Conservation (phyloP, 2,113 vertebrate genomes). For the Orycteropus afer region DNA sequence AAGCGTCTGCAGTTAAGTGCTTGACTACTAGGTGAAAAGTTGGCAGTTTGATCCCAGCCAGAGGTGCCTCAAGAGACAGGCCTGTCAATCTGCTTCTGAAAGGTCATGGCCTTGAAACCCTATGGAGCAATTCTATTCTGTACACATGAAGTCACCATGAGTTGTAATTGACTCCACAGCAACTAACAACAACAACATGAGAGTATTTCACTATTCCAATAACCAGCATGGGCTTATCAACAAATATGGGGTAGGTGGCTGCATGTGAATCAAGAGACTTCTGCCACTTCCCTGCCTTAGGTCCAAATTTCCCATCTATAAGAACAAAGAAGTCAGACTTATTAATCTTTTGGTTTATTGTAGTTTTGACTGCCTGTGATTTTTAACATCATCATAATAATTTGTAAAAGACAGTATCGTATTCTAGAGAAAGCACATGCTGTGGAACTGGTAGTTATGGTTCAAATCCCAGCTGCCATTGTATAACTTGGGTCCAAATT, state of each 20-base stretch:
- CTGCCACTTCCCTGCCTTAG: neutral
- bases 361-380: neutral
- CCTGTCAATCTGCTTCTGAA: no score
- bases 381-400: neutral
- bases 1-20: neutral
- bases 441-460: neutral
- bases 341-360: neutral
- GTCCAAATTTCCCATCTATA: neutral
- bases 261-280: neutral
- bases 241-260: neutral
- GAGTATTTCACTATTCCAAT: neutral
- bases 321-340: neutral
- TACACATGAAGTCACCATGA: no score
- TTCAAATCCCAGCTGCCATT: neutral
- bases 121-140: no score
- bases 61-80: no score
- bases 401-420: neutral
- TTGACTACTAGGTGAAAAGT: neutral
- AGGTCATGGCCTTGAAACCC: no score
- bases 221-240: rapidly evolving
- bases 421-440: neutral
- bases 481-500: neutral
- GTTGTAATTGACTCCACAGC: no score
- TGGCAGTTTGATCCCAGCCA: neutral
- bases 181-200: neutral